Conservation (phyloP, 2,797 vertebrate species). For the Sparidentex hasta region DNA sequence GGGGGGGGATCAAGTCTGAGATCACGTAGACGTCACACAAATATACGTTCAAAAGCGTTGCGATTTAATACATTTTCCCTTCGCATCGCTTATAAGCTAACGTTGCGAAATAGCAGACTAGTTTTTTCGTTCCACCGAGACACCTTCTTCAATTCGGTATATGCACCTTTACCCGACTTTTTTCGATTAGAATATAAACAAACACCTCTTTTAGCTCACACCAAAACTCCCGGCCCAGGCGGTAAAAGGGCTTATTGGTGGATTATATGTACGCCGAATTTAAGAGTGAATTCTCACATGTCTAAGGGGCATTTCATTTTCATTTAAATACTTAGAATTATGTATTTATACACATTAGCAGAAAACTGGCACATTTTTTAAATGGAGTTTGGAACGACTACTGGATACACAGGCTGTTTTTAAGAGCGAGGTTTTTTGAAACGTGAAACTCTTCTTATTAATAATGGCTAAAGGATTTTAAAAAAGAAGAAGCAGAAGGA, state of each 20-base stretch:
- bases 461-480: no score
- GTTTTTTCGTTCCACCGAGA: neutral
- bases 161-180: neutral
- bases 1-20: neutral
- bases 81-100: no score
- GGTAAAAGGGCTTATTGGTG: neutral
- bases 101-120: rapidly evolving
- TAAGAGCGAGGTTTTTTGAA: neutral
- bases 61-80: no score
- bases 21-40: no score
- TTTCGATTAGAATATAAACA: neutral
- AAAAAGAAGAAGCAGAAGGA: no score
- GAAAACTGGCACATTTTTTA: neutral
- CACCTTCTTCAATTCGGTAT: neutral
- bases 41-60: neutral
- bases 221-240: no score
- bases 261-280: neutral
- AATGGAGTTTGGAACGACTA: slow-evolving; percentile 2
- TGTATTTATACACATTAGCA: no score
- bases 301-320: rapidly evolving
- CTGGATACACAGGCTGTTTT: neutral
- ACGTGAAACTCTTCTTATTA: no score
- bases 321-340: rapidly evolving
- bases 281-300: rapidly evolving
- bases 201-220: no score